A percentile compares a stretch with the other conserved stretches of the same genome.
phyloP scores from a whole-genome alignment of 2,113 vertebrate species.

The Genyomyrus donnyi region DNA sequence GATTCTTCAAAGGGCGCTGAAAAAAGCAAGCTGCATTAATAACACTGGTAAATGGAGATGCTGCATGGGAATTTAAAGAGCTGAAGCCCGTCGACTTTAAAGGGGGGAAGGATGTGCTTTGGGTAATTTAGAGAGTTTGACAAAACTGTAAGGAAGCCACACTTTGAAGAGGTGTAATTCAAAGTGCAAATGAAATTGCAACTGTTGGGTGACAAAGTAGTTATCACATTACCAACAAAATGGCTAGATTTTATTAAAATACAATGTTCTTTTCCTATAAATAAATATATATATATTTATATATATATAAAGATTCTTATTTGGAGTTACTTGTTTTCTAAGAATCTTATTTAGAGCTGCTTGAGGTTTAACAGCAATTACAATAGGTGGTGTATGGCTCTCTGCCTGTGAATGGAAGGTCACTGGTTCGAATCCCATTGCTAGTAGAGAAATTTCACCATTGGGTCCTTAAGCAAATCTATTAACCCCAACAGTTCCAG shows the following conservation, averaged over 20 bases:
- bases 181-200: not conserved
- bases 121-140: not conserved
- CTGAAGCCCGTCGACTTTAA: not conserved
- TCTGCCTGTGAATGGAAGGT: not conserved
- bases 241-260: not conserved
- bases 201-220: not conserved
- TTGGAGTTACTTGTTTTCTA: not conserved
- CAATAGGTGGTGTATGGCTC: not conserved
- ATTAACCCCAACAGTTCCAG: not conserved
- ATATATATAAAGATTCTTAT: not conserved
- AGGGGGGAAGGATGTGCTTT: not conserved
- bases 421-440: not conserved
- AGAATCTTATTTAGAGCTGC: not conserved
- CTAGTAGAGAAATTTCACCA: not conserved
- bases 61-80: not conserved
- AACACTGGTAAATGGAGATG: conserved; percentile 1
- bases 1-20: not conserved
- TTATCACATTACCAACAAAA: not conserved
- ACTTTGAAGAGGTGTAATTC: not conserved
- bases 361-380: not conserved
- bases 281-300: not conserved
- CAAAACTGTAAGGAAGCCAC: not conserved
- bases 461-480: not conserved
- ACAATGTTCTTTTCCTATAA: not conserved
- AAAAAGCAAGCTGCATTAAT: not conserved